Percentiles rank a stretch among this genome's conserved stretches.
Evolutionary conservation across 2,888 invertebrate genomes (phyloP).

Genomic region (Lochmaea capreae): DNA sequence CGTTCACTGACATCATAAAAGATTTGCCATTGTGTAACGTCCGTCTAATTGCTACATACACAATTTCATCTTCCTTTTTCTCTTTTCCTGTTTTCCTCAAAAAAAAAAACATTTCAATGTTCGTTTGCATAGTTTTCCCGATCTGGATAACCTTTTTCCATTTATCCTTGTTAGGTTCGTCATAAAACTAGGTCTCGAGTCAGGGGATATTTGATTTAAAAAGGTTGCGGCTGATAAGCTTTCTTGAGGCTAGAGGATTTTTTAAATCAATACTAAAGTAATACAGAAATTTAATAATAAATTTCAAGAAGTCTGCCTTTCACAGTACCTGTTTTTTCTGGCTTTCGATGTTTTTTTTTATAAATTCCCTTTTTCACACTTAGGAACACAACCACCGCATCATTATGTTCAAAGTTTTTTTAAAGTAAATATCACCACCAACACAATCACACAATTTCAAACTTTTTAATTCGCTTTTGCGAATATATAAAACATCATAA

Average conservation of each 20-base stretch:
- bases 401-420: no score
- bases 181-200: neutral
- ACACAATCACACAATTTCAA: no score
- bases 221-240: neutral
- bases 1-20: no score
- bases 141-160: slow-evolving; percentile 1
- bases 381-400: no score
- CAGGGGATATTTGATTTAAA: neutral
- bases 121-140: slow-evolving; percentile 10
- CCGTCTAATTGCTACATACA: no score
- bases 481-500: no score
- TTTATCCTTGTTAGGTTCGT: slow-evolving; percentile 1
- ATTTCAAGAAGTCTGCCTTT: neutral
- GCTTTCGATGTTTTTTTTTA: no score
- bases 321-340: neutral
- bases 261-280: neutral
- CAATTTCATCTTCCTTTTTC: no score
- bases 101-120: neutral
- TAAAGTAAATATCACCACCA: no score
- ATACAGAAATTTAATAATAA: neutral
- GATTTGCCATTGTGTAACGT: no score
- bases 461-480: no score
- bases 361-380: no score
- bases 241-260: neutral
- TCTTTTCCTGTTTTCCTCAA: neutral